Evolutionary conservation across 2,797 vertebrate species (phyloP).

Genomic region (Darevskia mixta): DNA sequence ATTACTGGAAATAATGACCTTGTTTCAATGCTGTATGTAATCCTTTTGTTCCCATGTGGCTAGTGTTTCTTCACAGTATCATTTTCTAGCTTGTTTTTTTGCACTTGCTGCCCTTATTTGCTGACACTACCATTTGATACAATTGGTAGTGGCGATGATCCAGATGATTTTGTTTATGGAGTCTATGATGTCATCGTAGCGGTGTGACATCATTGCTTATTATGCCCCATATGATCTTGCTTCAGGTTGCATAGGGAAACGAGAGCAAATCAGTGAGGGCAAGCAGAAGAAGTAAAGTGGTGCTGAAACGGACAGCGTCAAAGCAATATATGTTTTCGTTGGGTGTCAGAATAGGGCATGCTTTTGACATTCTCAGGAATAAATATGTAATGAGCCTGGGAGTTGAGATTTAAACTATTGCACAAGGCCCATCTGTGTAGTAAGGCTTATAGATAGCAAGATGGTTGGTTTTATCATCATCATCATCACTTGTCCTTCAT

Average conservation of each 20-base stretch:
- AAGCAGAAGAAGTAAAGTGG: no score
- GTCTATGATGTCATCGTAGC: background rate
- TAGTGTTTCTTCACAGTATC: background rate
- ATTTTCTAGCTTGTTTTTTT: background rate
- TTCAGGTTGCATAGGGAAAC: background rate
- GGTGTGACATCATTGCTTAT: background rate
- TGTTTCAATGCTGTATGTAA: background rate
- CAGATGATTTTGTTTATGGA: conserved; percentile 9
- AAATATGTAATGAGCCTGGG: background rate
- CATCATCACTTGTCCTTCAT: no score
- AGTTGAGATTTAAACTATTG: background rate
- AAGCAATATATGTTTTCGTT: background rate
- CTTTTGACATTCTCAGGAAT: background rate
- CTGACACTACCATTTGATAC: background rate
- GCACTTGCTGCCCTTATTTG: background rate
- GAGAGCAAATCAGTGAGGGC: background rate
- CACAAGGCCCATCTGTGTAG: background rate
- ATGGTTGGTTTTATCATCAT: no score
- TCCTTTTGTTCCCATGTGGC: background rate
- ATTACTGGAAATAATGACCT: no score
- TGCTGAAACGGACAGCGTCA: background rate
- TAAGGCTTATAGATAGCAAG: background rate
- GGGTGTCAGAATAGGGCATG: background rate
- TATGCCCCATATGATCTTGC: background rate
- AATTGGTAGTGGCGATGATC: background rate